phyloP scores from a whole-genome alignment of 1,140 invertebrate species.

The Drosophila nikananu region DNA sequence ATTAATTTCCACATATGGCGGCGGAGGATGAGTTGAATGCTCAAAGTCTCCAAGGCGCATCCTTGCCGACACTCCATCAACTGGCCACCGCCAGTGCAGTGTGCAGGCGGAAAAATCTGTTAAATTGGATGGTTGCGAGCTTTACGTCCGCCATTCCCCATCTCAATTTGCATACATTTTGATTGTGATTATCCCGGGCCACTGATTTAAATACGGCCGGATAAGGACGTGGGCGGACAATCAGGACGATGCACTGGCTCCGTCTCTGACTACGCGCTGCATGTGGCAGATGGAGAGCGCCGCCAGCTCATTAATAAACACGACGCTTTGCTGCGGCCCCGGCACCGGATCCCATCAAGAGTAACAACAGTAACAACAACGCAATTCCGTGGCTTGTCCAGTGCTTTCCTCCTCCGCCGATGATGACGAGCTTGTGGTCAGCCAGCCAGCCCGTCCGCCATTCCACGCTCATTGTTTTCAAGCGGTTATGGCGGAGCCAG shows the following conservation, averaged over 20 bases:
- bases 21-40: conserved; percentile 9
- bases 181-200: conserved; percentile 74
- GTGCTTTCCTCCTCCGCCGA: conserved; percentile 24
- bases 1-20: conserved; percentile 65
- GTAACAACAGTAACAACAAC: conserved; percentile 24
- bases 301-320: conserved; percentile 74
- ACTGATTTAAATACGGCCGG: conserved; percentile 73
- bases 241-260: conserved; percentile 7
- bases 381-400: conserved; percentile 32
- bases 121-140: conserved; percentile 72
- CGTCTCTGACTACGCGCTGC: conserved; percentile 14
- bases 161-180: conserved; percentile 79
- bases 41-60: conserved; percentile 19
- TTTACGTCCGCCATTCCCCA: conserved; percentile 42
- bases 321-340: conserved; percentile 11
- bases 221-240: conserved; percentile 39
- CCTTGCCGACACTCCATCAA: conserved; percentile 47
- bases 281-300: conserved; percentile 65
- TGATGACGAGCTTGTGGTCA: conserved; percentile 73
- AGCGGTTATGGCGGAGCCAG: conserved; percentile 9
- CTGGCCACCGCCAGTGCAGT: conserved; percentile 8
- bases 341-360: conserved; percentile 5
- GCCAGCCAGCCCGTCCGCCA: conserved; percentile 48
- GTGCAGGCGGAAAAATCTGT: conserved; percentile 56
- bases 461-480: conserved; percentile 39